Percentiles rank a stretch among this genome's conserved stretches.
Evolutionary conservation across 2,797 vertebrate genomes (phyloP).

Genomic region (Cyclopterus lumpus): DNA sequence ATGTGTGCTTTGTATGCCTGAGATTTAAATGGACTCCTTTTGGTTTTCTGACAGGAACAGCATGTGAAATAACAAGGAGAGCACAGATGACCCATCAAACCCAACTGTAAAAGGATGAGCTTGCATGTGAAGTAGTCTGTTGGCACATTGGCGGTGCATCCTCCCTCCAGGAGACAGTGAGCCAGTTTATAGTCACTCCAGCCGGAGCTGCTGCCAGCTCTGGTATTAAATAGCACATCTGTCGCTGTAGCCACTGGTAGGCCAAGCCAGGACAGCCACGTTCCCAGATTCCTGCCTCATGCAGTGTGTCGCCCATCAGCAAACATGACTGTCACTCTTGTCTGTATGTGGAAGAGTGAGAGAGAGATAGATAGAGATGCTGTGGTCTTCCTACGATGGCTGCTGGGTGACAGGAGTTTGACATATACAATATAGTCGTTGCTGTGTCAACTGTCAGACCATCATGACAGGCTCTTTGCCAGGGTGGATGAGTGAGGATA

Average conservation of each 20-base stretch:
- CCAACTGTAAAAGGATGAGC: conserved; percentile 22
- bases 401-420: conserved; percentile 56
- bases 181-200: conserved; percentile 64
- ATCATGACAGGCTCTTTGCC: conserved; percentile 46
- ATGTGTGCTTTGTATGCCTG: not conserved
- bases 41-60: conserved; percentile 17
- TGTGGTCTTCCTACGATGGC: conserved; percentile 30
- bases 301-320: conserved; percentile 32
- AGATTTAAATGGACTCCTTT: not conserved
- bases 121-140: conserved; percentile 45
- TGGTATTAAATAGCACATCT: conserved; percentile 78
- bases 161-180: conserved; percentile 50
- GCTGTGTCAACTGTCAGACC: conserved; percentile 46
- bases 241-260: conserved; percentile 59
- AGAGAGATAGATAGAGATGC: conserved; percentile 7
- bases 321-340: conserved; percentile 53
- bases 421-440: conserved; percentile 50
- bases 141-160: conserved; percentile 28
- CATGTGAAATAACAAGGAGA: conserved; percentile 24
- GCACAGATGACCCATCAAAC: conserved; percentile 41
- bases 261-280: conserved; percentile 51
- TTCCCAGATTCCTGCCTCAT: conserved; percentile 33
- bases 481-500: conserved; percentile 42
- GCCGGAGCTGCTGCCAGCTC: conserved; percentile 59
- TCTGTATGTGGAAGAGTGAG: conserved; percentile 28